Conservation (phyloP, 1,140 invertebrate genomes). For the Bombus fervidus region DNA sequence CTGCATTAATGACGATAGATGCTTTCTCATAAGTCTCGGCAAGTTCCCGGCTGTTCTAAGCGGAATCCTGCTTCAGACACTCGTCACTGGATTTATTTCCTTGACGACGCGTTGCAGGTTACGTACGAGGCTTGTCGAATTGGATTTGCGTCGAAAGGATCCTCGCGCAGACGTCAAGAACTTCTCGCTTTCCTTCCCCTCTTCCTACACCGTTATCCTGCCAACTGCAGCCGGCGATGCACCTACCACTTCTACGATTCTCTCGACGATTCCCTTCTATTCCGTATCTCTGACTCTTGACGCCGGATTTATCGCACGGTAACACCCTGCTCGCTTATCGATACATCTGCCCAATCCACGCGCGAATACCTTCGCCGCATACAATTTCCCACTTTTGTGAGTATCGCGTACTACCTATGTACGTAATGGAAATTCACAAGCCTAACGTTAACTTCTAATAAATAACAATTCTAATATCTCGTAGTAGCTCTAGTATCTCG, state of each 20-base stretch:
- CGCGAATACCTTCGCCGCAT: background rate
- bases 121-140: conserved; percentile 44
- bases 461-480: background rate
- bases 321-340: conserved; percentile 20
- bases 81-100: conserved; percentile 53
- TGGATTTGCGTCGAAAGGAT: conserved; percentile 50
- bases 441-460: background rate
- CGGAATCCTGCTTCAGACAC: conserved; percentile 42
- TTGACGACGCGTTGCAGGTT: conserved; percentile 3
- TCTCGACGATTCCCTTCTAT: conserved; percentile 14
- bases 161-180: conserved; percentile 50
- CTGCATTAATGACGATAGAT: conserved; percentile 51
- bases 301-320: conserved; percentile 33
- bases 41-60: conserved; percentile 17
- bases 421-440: too few relatives aligned
- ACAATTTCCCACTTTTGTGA: background rate
- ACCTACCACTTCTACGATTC: conserved; percentile 15
- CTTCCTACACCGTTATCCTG: conserved; percentile 25
- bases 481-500: background rate
- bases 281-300: background rate
- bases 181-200: conserved; percentile 17
- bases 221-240: conserved; percentile 41
- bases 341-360: background rate
- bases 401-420: too few relatives aligned
- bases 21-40: conserved; percentile 10